A percentile compares a stretch with the other conserved stretches of the same genome.
Evolutionary conservation across 1,140 invertebrate species (phyloP).

Genomic region (Lethrus apterus): DNA sequence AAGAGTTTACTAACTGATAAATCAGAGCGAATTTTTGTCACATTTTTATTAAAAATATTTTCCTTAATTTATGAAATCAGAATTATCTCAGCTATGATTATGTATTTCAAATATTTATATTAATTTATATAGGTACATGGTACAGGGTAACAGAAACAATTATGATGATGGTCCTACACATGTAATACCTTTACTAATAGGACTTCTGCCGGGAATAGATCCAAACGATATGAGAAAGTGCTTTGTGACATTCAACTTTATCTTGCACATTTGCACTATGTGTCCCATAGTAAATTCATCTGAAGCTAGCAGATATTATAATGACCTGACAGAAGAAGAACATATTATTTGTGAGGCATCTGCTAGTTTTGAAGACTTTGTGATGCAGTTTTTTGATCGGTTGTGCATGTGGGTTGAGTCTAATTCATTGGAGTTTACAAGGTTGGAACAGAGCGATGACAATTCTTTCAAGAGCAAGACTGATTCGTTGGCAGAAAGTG

Average conservation of each 20-base stretch:
- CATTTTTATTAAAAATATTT: not conserved
- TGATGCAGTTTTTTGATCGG: constrained; percentile 77
- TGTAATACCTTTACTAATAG: constrained; percentile 72
- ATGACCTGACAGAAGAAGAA: constrained; percentile 70
- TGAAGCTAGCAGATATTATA: constrained; percentile 53
- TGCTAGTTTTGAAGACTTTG: constrained; percentile 80
- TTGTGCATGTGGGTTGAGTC: constrained; percentile 69
- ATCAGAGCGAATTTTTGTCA: too few species aligned
- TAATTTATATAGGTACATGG: constrained; percentile 49
- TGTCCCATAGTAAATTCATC: constrained; percentile 83
- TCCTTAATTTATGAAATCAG: too few species aligned
- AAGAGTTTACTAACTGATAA: too few species aligned
- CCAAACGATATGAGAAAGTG: constrained; percentile 84
- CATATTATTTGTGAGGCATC: constrained; percentile 69
- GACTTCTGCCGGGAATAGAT: constrained; percentile 80
- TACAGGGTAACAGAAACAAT: constrained; percentile 53
- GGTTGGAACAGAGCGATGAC: constrained; percentile 55
- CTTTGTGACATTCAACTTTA: constrained; percentile 70
- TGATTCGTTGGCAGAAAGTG: constrained; percentile 63
- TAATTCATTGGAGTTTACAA: constrained; percentile 57
- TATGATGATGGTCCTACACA: constrained; percentile 73
- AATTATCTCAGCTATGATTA: too few species aligned
- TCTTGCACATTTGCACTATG: constrained; percentile 65
- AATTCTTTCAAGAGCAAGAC: constrained; percentile 55
- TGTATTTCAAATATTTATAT: constrained; percentile 3